phyloP scores from a whole-genome alignment of 2,888 invertebrate genomes.

The Trachelus troglodyta region DNA sequence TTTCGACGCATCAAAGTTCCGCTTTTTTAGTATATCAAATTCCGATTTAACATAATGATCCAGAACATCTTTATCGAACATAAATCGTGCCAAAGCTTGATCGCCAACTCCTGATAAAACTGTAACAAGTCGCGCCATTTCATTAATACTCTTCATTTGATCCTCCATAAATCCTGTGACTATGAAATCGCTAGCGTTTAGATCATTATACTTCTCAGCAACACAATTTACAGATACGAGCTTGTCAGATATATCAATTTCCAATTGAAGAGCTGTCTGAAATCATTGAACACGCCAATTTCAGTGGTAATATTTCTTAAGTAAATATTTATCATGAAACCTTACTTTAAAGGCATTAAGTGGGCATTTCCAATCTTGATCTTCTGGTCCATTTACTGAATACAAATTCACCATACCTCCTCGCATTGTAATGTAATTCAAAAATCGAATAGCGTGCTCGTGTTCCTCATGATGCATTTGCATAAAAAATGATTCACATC shows the following conservation, averaged over 20 bases:
- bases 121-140: slow-evolving; percentile 71
- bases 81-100: slow-evolving; percentile 45
- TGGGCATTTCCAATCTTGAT: slow-evolving; percentile 64
- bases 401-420: slow-evolving; percentile 65
- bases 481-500: slow-evolving; percentile 64
- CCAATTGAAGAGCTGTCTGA: slow-evolving; percentile 48
- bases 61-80: slow-evolving; percentile 55
- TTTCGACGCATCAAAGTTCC: not conserved
- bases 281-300: slow-evolving; percentile 18
- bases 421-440: slow-evolving; percentile 67
- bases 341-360: slow-evolving; percentile 63
- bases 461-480: slow-evolving; percentile 69
- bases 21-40: slow-evolving; percentile 41
- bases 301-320: not conserved
- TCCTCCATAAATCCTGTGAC: slow-evolving; percentile 69
- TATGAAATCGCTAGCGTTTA: slow-evolving; percentile 69
- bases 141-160: slow-evolving; percentile 73
- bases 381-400: slow-evolving; percentile 49
- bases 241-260: slow-evolving; percentile 58
- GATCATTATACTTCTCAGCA: slow-evolving; percentile 67
- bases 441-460: slow-evolving; percentile 65
- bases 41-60: slow-evolving; percentile 40
- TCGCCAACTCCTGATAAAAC: slow-evolving; percentile 53
- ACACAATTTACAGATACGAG: slow-evolving; percentile 61
- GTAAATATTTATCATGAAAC: slow-evolving; percentile 23